These are phyloP conservation scores for Microhierax caerulescens DNA, from an alignment of 2,797 vertebrate species.

Conservation along the genomic window DNA sequence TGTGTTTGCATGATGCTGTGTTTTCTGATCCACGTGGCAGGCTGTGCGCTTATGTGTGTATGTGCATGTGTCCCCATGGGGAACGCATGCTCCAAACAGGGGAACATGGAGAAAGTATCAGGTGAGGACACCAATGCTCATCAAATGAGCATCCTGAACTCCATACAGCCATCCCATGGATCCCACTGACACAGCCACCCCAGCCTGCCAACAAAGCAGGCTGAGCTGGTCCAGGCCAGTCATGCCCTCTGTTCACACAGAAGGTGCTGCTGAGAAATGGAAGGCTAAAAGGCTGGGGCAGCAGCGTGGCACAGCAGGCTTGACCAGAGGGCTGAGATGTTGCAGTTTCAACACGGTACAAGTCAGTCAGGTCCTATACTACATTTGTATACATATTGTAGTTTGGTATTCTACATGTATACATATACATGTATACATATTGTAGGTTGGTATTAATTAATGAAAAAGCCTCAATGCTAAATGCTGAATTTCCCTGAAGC, in stretches of 20 bases:
- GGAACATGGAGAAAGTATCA: neutral
- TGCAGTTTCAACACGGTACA: too few relatives aligned
- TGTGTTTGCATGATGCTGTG: too few relatives aligned
- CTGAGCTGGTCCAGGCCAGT: neutral
- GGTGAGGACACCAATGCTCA: neutral
- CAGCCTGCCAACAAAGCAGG: neutral
- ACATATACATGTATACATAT: too few relatives aligned
- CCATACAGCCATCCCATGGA: neutral
- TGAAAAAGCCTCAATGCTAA: neutral
- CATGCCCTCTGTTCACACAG: fast-evolving
- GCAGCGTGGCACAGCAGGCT: neutral
- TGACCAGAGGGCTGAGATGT: neutral
- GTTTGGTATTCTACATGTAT: too few relatives aligned
- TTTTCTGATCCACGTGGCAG: too few relatives aligned
- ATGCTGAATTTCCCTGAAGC: neutral
- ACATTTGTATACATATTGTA: too few relatives aligned
- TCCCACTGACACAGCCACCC: too few relatives aligned
- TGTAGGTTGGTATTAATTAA: neutral
- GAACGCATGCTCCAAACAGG: fast-evolving
- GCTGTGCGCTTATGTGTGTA: neutral
- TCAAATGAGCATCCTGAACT: neutral
- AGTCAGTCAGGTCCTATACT: too few relatives aligned
- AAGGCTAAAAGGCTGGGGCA: neutral
- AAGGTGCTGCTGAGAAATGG: neutral
- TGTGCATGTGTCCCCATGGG: neutral